These are phyloP conservation scores for Tetragonisca angustula DNA, from an alignment of 2,888 invertebrate genomes.

Conservation along the genomic window DNA sequence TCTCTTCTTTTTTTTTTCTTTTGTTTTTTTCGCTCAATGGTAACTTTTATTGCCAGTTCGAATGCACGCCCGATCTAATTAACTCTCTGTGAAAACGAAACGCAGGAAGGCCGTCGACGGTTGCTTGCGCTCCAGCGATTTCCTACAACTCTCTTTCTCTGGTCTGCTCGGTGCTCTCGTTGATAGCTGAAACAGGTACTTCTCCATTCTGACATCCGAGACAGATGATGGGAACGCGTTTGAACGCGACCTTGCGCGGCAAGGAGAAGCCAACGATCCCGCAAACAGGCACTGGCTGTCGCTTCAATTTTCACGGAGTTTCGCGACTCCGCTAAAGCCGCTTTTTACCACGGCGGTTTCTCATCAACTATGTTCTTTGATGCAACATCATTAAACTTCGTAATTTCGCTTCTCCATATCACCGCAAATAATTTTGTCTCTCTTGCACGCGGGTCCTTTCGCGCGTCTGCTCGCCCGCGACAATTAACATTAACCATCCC, in stretches of 20 bases:
- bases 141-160: neutral
- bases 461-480: neutral
- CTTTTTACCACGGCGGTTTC: slow-evolving; percentile 28
- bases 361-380: slow-evolving; percentile 22
- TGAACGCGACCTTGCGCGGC: slow-evolving; percentile 54
- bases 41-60: neutral
- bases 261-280: slow-evolving; percentile 53
- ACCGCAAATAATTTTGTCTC: slow-evolving; percentile 14
- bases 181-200: slow-evolving; percentile 26
- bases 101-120: neutral
- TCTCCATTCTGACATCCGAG: slow-evolving; percentile 39
- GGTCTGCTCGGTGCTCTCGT: neutral
- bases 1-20: neutral
- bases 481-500: neutral
- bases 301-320: slow-evolving; percentile 55
- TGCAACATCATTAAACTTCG: slow-evolving; percentile 24
- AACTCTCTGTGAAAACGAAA: slow-evolving; percentile 3
- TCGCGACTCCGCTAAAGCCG: slow-evolving; percentile 39
- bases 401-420: neutral
- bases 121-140: slow-evolving; percentile 30
- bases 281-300: slow-evolving; percentile 48
- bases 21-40: neutral
- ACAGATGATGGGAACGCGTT: slow-evolving; percentile 55
- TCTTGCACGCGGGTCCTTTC: neutral
- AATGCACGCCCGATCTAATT: slow-evolving; percentile 8